These are phyloP conservation scores for Pseudolaguvia tuberculata DNA, from an alignment of 2,113 vertebrate species.

Conservation along the genomic window DNA sequence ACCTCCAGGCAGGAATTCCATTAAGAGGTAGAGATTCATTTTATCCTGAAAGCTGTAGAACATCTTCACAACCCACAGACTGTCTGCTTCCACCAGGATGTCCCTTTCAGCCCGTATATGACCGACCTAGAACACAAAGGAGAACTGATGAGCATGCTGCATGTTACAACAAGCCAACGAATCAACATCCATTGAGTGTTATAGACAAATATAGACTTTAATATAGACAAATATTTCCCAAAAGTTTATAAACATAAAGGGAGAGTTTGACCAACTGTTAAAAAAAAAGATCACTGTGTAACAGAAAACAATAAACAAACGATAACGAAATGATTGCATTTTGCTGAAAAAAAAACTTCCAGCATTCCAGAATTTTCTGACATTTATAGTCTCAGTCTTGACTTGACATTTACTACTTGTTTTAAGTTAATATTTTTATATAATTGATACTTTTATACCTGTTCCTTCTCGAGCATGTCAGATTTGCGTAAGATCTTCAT, in stretches of 20 bases:
- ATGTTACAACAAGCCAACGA: not conserved
- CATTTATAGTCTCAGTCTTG: too few relatives aligned
- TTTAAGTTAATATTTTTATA: not conserved
- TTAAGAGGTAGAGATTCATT: slow-evolving; percentile 98
- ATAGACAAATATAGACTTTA: too few relatives aligned
- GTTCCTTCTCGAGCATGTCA: slow-evolving; percentile 98
- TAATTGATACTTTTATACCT: slow-evolving; percentile 65
- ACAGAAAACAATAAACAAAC: too few relatives aligned
- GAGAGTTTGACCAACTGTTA: too few relatives aligned
- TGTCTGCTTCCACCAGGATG: slow-evolving; percentile 96
- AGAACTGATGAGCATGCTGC: not conserved
- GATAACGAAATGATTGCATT: too few relatives aligned
- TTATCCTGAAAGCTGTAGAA: slow-evolving; percentile 99
- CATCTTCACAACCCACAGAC: slow-evolving; percentile 98
- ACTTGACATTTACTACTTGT: not conserved
- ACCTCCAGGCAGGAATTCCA: slow-evolving; percentile 99
- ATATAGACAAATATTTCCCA: too few relatives aligned
- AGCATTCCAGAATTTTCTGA: too few relatives aligned
- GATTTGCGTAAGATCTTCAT: slow-evolving; percentile 98
- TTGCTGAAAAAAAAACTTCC: too few relatives aligned
- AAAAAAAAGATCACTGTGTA: too few relatives aligned
- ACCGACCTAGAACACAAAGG: slow-evolving; percentile 74
- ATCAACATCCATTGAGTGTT: not conserved
- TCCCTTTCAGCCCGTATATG: slow-evolving; percentile 96
- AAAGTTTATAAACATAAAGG: too few relatives aligned